A percentile compares a stretch with the other conserved stretches of the same genome.
These are phyloP conservation scores for Cinclus mexicanus DNA, from an alignment of 2,113 vertebrate species.

Conservation along the genomic window DNA sequence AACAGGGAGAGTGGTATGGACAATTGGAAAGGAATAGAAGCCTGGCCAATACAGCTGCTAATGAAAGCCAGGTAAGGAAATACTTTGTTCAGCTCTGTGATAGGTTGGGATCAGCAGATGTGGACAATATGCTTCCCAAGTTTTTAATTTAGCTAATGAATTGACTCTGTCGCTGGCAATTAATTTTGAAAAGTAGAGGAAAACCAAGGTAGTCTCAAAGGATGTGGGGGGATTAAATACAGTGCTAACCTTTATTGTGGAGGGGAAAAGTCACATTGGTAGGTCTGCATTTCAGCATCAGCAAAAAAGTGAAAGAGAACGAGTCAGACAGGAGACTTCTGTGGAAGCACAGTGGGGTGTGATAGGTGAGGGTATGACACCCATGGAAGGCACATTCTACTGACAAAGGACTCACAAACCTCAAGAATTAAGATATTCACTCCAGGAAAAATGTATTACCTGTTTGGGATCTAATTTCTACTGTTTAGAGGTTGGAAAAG, in stretches of 20 bases:
- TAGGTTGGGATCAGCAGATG: conserved; percentile 14
- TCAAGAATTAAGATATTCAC: neutral
- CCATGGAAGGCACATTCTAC: neutral
- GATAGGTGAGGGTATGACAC: neutral
- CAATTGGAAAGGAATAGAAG: conserved; percentile 32
- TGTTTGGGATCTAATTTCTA: neutral
- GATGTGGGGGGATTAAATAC: neutral
- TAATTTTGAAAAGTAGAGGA: conserved; percentile 46
- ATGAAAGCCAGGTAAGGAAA: conserved; percentile 36
- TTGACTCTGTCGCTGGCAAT: neutral
- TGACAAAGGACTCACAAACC: neutral
- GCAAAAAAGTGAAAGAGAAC: neutral
- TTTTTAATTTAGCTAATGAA: conserved; percentile 64
- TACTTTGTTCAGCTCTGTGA: neutral
- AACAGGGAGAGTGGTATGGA: conserved; percentile 14
- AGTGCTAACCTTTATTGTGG: neutral
- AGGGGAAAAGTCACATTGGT: conserved; percentile 13
- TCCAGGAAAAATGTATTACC: neutral
- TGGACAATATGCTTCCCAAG: conserved; percentile 8
- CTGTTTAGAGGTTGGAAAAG: neutral
- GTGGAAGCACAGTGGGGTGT: accelerated
- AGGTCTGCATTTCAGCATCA: neutral
- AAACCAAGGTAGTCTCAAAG: conserved; percentile 43
- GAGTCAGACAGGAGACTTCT: neutral
- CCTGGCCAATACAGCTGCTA: neutral